Evolutionary conservation across 64 coral and sea anemone species (phyloP).

Genomic region (Montipora cactus): DNA sequence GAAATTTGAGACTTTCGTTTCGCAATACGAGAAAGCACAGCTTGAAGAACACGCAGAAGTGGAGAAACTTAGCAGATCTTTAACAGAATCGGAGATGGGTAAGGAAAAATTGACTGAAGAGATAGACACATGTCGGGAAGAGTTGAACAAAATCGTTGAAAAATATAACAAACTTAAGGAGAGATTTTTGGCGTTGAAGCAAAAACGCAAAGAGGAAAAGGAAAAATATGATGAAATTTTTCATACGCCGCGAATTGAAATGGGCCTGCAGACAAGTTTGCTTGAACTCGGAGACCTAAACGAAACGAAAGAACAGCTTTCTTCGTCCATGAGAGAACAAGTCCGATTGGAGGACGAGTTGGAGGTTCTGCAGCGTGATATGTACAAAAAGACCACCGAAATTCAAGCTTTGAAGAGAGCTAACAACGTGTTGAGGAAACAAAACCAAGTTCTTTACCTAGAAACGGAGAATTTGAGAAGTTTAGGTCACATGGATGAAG

Average conservation of each 20-base stretch:
- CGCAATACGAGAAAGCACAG: constrained; percentile 33
- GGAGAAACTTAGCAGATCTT: constrained; percentile 85
- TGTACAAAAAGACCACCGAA: constrained; percentile 69
- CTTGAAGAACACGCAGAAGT: constrained; percentile 69
- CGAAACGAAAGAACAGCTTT: constrained; percentile 60
- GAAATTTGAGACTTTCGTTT: constrained; percentile 15
- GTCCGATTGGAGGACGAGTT: constrained; percentile 73
- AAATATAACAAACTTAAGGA: constrained; percentile 82
- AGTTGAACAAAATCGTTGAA: constrained; percentile 75
- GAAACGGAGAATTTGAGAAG: constrained; percentile 86
- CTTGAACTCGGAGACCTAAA: constrained; percentile 79
- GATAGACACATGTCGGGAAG: constrained; percentile 69
- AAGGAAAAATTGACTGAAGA: constrained; percentile 81
- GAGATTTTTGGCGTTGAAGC: constrained; percentile 70
- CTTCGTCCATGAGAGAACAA: constrained; percentile 66
- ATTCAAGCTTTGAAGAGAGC: constrained; percentile 82
- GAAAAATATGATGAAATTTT: constrained; percentile 76
- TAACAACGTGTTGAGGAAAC: constrained; percentile 82
- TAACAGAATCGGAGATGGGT: constrained; percentile 85
- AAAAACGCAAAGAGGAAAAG: constrained; percentile 85
- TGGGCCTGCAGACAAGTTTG: constrained; percentile 79
- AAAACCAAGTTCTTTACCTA: constrained; percentile 93
- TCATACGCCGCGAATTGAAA: constrained; percentile 75
- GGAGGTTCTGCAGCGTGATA: constrained; percentile 60
- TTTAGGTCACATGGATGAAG: neutral